Evolutionary conservation across 2,797 vertebrate species (phyloP).

Genomic region (Neostethus bicornis): DNA sequence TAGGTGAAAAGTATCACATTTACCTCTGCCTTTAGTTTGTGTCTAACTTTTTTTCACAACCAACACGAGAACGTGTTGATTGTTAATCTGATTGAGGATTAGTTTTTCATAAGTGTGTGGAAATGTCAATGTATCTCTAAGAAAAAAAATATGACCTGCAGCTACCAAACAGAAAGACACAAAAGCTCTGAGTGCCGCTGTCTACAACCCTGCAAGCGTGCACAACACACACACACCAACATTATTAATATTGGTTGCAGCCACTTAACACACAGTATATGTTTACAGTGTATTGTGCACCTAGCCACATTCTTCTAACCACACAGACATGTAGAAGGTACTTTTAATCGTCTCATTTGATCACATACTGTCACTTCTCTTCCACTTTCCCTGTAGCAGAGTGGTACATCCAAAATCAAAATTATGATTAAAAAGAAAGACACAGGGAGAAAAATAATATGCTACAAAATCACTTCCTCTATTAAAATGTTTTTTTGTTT

Average conservation of each 20-base stretch:
- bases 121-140: conserved; percentile 44
- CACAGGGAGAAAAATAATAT: too few relatives aligned
- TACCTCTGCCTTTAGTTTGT: conserved; percentile 55
- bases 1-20: conserved; percentile 66
- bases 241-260: conserved; percentile 26
- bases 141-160: conserved; percentile 63
- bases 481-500: conserved; percentile 44
- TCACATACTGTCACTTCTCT: conserved; percentile 39
- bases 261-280: conserved; percentile 39
- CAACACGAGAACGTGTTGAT: conserved; percentile 27
- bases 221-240: conserved; percentile 20
- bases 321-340: conserved; percentile 22
- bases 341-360: conserved; percentile 24
- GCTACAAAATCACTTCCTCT: conserved; percentile 61
- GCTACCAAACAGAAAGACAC: conserved; percentile 49
- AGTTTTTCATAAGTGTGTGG: conserved; percentile 33
- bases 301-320: conserved; percentile 15
- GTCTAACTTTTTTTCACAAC: conserved; percentile 52
- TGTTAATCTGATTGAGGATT: conserved; percentile 35
- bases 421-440: conserved; percentile 45
- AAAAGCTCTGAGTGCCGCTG: conserved; percentile 41
- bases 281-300: conserved; percentile 36
- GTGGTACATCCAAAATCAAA: conserved; percentile 42
- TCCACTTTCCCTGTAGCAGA: conserved; percentile 49
- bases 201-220: conserved; percentile 38